phyloP scores from a whole-genome alignment of 1,140 invertebrate genomes.

The Pogonus chalceus region DNA sequence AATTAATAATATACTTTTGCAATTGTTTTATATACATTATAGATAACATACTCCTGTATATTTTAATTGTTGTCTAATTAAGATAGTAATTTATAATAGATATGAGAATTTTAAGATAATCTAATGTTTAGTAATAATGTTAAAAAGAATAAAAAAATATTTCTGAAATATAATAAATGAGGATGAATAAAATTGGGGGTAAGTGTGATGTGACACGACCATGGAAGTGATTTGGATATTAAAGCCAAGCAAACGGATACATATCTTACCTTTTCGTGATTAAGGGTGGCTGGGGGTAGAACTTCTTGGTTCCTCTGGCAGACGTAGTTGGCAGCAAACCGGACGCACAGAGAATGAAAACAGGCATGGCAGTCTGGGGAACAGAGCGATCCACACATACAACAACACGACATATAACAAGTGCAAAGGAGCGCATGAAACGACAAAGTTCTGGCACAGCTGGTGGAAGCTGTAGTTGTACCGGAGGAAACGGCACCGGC shows the following conservation, averaged over 20 bases:
- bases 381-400: conserved; percentile 50
- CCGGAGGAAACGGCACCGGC: conserved; percentile 15
- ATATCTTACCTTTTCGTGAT: conserved; percentile 43
- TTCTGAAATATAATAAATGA: too few relatives aligned
- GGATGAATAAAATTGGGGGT: too few relatives aligned
- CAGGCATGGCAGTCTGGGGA: conserved; percentile 55
- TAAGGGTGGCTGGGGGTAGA: conserved; percentile 41
- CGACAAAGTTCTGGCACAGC: conserved; percentile 41
- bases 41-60: too few relatives aligned
- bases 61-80: too few relatives aligned
- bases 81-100: too few relatives aligned
- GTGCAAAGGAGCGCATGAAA: conserved; percentile 44
- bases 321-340: conserved; percentile 41
- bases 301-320: conserved; percentile 47
- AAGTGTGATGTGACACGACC: not conserved
- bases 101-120: too few relatives aligned
- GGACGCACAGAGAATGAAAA: conserved; percentile 51
- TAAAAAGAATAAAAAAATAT: too few relatives aligned
- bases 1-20: too few relatives aligned
- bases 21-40: too few relatives aligned
- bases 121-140: too few relatives aligned
- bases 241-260: not conserved
- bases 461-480: conserved; percentile 9
- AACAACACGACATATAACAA: conserved; percentile 43
- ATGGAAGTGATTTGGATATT: not conserved